A percentile compares a stretch with the other conserved stretches of the same genome.
phyloP scores from a whole-genome alignment of 2,113 vertebrate species.

The Neogobius melanostomus region DNA sequence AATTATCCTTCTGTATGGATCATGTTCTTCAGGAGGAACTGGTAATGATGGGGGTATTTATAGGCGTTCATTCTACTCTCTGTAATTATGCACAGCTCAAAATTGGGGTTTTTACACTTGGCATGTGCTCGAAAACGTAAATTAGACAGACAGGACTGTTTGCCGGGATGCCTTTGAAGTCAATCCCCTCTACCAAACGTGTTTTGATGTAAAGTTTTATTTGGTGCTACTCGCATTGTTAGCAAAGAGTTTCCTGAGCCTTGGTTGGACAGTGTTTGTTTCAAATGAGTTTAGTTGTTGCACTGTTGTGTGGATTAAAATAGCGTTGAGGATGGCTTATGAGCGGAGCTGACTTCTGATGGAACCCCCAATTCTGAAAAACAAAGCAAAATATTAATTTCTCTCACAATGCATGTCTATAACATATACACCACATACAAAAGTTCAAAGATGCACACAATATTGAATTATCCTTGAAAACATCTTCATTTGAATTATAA shows the following conservation, averaged over 20 bases:
- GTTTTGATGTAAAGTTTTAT: conserved; percentile 65
- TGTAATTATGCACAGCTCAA: conserved; percentile 72
- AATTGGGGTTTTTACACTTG: conserved; percentile 71
- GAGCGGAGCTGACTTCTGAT: background rate
- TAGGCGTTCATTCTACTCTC: conserved; percentile 63
- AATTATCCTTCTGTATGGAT: conserved; percentile 73
- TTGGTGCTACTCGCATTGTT: conserved; percentile 45
- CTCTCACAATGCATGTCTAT: too few species aligned
- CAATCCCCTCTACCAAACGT: conserved; percentile 57
- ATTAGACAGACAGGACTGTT: conserved; percentile 70
- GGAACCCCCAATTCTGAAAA: background rate
- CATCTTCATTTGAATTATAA: too few species aligned
- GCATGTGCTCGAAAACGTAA: conserved; percentile 67
- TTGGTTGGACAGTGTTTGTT: conserved; percentile 19
- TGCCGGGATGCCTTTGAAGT: conserved; percentile 70
- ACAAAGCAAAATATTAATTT: conserved; percentile 20
- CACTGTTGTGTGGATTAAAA: conserved; percentile 12
- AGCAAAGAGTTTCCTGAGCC: conserved; percentile 27
- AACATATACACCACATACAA: too few species aligned
- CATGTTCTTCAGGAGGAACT: conserved; percentile 66
- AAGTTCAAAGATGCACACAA: too few species aligned
- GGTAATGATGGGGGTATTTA: conserved; percentile 75
- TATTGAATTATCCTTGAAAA: too few species aligned
- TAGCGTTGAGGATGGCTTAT: background rate
- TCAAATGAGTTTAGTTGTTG: background rate